Evolutionary conservation across 2,888 invertebrate genomes (phyloP).

Genomic region (Oligia latruncula): DNA sequence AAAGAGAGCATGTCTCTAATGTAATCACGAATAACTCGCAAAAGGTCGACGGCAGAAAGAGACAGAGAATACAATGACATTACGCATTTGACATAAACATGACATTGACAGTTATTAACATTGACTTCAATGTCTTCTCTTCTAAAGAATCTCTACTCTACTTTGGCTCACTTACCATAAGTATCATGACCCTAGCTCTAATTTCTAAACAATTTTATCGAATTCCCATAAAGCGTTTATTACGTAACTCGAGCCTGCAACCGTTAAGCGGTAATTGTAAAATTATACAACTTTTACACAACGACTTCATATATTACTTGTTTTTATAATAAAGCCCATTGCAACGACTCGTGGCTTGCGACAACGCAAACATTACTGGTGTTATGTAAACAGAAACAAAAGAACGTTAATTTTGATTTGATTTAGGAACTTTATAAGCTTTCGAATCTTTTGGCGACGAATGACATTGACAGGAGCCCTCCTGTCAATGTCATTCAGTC

Average conservation of each 20-base stretch:
- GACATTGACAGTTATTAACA: not conserved
- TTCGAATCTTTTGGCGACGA: not conserved
- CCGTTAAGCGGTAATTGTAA: conserved; percentile 51
- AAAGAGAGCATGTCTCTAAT: too few species aligned
- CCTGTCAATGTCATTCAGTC: too few species aligned
- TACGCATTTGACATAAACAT: not conserved
- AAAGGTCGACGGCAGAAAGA: too few species aligned
- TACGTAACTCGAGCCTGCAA: conserved; percentile 44
- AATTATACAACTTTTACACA: conserved; percentile 57
- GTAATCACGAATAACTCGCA: too few species aligned
- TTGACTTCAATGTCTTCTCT: not conserved
- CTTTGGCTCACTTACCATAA: not conserved
- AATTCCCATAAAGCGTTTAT: conserved; percentile 29
- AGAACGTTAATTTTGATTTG: not conserved
- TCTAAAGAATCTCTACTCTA: not conserved
- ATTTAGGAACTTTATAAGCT: conserved; percentile 1
- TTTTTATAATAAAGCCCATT: conserved; percentile 42
- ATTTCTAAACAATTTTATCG: conserved; percentile 30
- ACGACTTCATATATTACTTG: conserved; percentile 39
- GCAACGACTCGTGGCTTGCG: conserved; percentile 11
- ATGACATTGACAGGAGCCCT: not conserved
- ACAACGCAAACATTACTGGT: not conserved
- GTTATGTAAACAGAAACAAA: conserved; percentile 29
- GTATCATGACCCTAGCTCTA: not conserved
- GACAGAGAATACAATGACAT: not conserved